Evolutionary conservation across 2,113 vertebrate genomes (phyloP).

Genomic region (Oreamnos americanus): DNA sequence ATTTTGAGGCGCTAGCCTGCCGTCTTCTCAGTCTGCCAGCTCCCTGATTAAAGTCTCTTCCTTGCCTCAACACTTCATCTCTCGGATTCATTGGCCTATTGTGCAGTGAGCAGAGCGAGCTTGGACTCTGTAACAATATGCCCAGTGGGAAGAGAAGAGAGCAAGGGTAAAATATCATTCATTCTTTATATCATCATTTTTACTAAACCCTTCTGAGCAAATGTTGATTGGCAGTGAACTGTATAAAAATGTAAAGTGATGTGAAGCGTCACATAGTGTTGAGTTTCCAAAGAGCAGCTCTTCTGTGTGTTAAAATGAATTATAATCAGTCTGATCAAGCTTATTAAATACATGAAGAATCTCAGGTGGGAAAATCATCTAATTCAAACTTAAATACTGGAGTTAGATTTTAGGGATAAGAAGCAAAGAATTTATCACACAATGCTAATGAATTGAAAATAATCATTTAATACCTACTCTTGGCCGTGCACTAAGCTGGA

Average conservation of each 20-base stretch:
- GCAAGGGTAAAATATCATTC: not conserved
- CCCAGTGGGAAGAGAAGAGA: not conserved
- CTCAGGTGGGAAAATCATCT: not conserved
- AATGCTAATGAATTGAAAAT: not conserved
- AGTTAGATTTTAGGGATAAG: not conserved
- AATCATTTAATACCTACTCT: not conserved
- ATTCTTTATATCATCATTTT: slow-evolving; percentile 1
- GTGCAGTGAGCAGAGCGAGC: not conserved
- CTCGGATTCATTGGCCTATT: not conserved
- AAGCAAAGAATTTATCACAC: not conserved
- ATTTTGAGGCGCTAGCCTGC: not conserved
- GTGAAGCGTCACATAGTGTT: not conserved
- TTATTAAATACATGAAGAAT: slow-evolving; percentile 16
- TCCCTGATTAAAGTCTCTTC: not conserved
- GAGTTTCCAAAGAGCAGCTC: not conserved
- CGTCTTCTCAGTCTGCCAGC: not conserved
- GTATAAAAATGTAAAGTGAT: not conserved
- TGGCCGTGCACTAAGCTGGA: not conserved
- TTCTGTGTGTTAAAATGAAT: not conserved
- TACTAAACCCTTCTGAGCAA: not conserved
- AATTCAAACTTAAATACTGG: not conserved
- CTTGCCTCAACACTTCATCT: not conserved
- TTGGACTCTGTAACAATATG: not conserved
- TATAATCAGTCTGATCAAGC: not conserved
- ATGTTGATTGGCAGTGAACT: not conserved